phyloP scores from a whole-genome alignment of 2,888 invertebrate species.

The Polylopha cassiicola region DNA sequence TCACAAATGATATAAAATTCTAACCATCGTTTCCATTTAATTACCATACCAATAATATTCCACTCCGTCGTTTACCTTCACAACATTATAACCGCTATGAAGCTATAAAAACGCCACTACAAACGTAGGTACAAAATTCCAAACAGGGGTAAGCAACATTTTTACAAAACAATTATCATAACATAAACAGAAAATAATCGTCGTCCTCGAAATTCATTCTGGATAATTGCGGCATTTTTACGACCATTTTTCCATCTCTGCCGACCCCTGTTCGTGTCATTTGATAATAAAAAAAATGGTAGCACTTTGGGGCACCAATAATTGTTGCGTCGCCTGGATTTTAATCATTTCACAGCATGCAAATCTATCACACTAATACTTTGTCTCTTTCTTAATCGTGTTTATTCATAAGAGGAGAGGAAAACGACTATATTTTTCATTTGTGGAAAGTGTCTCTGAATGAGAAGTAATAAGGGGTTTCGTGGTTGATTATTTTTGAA shows the following conservation, averaged over 20 bases:
- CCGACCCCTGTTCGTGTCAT: conserved; percentile 20
- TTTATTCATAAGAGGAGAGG: conserved; percentile 1
- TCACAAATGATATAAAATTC: no score
- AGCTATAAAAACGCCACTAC: conserved; percentile 15
- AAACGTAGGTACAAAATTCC: conserved; percentile 13
- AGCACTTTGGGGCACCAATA: conserved; percentile 10
- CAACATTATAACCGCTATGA: conserved; percentile 16
- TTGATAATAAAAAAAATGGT: conserved; percentile 15
- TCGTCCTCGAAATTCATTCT: conserved; percentile 17
- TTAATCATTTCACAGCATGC: conserved; percentile 4
- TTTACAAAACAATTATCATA: conserved; percentile 22
- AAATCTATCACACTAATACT: conserved; percentile 5
- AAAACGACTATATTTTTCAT: no score
- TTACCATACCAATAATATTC: not conserved
- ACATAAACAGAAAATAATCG: conserved; percentile 20
- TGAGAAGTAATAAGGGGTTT: not conserved
- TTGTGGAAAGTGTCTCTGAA: no score
- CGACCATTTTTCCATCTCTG: conserved; percentile 16
- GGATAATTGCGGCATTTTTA: conserved; percentile 22
- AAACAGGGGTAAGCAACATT: conserved; percentile 10
- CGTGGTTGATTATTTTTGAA: conserved; percentile 25
- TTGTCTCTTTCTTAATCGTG: not conserved
- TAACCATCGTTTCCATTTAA: no score
- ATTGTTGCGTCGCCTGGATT: conserved; percentile 11
- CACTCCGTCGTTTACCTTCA: not conserved